Percentiles rank a stretch among this genome's conserved stretches.
phyloP scores from a whole-genome alignment of 2,888 invertebrate genomes.

The Aproaerema taeniolella region DNA sequence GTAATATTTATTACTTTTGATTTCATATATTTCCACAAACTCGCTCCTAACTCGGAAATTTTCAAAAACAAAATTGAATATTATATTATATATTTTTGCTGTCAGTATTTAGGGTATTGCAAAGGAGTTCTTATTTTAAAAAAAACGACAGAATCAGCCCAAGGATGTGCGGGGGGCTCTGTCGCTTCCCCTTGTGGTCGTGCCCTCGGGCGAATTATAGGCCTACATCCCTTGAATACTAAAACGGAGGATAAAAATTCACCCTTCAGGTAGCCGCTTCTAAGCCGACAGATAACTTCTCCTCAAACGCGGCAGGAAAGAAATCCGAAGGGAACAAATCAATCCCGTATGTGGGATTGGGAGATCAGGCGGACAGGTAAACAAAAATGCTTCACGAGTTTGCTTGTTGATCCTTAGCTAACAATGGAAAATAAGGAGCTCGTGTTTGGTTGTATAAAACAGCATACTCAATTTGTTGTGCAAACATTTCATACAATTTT shows the following conservation, averaged over 20 bases:
- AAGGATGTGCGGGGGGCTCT: slow-evolving; percentile 40
- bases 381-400: slow-evolving; percentile 46
- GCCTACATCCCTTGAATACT: slow-evolving; percentile 62
- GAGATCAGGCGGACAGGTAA: slow-evolving; percentile 53
- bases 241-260: slow-evolving; percentile 63
- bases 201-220: slow-evolving; percentile 64
- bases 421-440: slow-evolving; percentile 46
- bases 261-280: slow-evolving; percentile 60
- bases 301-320: slow-evolving; percentile 44
- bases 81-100: too few relatives aligned
- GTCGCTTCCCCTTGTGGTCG: slow-evolving; percentile 50
- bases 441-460: slow-evolving; percentile 27
- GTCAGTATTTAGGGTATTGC: too few relatives aligned
- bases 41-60: too few relatives aligned
- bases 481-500: background rate
- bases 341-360: slow-evolving; percentile 48
- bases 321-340: slow-evolving; percentile 60
- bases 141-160: slow-evolving; percentile 40
- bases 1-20: too few relatives aligned
- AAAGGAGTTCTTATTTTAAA: slow-evolving; percentile 39
- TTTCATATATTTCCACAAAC: too few relatives aligned
- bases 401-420: slow-evolving; percentile 51
- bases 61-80: too few relatives aligned
- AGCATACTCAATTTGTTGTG: slow-evolving; percentile 9
- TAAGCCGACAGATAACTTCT: slow-evolving; percentile 65